Evolutionary conservation across 2,888 invertebrate genomes (phyloP), one percentile per base, ranked within the genome.

Genomic region (Philopedon plagiatum): DNA sequence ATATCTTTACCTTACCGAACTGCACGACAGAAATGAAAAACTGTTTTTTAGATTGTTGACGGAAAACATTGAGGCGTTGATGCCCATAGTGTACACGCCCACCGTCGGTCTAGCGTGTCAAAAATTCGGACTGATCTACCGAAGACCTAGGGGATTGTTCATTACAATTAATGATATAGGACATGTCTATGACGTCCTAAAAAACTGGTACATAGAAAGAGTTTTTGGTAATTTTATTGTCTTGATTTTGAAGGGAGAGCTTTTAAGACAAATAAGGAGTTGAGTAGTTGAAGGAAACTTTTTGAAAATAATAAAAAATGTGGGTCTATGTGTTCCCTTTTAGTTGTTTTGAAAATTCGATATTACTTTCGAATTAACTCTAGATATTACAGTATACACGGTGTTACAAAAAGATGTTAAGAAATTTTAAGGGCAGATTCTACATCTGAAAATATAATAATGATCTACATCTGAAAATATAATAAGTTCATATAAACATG

Each of bases 61-160:
- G 13, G 94, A 96, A 77, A 92, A 99, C 84, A 94, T 98, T 21
- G 91, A 93, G 54, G 91, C 94, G 75, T 91, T 97, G 89, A 97
- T 99, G 96, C 99, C 99, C 0, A 90, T 99, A 73, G 97, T 99
- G n/a, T 99, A 99, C 87, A 99, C 99, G 0, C 99, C 99, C 0
- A 97, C 97, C 0, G 99, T 99, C 9, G 99, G 99, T 3, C 88
- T 94, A 79, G 99, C 98, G 26, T 99, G 99, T 86, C 98, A 99
- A 87, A 95, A 97, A 85, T 99, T 94, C 86, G 98, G 99, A 18
- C 89, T 97, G 76, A 92, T 98, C 76, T 97, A 92, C 87, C 92
- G 94, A 78, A 89, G 96, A 76, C 97, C 98, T 1, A 91, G 97
- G 77, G 99, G 99, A 4, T 88, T 99, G 62, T 99, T 96, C 86